phyloP scores from a whole-genome alignment of 2,113 vertebrate species.

The Eubucco bourcierii region DNA sequence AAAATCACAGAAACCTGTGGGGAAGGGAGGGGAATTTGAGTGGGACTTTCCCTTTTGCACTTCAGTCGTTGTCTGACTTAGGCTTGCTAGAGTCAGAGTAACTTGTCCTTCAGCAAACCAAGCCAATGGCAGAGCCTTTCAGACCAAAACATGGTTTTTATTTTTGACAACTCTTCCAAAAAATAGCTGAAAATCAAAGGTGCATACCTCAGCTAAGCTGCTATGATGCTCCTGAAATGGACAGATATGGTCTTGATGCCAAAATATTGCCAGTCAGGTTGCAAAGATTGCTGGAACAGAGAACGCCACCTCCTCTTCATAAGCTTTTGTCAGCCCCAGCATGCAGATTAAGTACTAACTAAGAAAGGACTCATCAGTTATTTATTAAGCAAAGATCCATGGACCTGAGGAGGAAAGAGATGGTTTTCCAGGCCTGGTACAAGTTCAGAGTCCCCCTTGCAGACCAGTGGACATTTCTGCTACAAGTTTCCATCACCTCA shows the following conservation, averaged over 20 bases:
- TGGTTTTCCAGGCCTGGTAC: neutral
- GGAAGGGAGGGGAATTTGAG: conserved; percentile 65
- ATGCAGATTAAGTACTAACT: neutral
- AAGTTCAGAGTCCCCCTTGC: neutral
- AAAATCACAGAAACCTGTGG: conserved; percentile 61
- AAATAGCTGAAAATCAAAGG: neutral
- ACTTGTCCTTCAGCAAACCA: conserved; percentile 11
- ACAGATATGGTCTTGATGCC: neutral
- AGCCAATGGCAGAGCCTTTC: neutral
- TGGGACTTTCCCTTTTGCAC: conserved; percentile 67
- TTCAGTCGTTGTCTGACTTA: conserved; percentile 6
- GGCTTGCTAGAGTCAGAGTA: neutral
- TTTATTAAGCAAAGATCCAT: neutral
- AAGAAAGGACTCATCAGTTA: neutral
- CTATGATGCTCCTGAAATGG: neutral
- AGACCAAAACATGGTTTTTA: neutral
- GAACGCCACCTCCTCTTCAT: neutral
- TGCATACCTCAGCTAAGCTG: neutral
- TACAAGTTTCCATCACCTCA: neutral
- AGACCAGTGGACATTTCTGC: neutral
- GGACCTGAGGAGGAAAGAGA: neutral
- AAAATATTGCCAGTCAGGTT: neutral
- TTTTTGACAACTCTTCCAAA: neutral
- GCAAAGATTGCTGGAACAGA: neutral
- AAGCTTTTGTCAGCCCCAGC: neutral